A percentile compares a stretch with the other conserved stretches of the same genome.
Evolutionary conservation across 2,797 vertebrate species (phyloP).

Genomic region (Nannoperca australis): DNA sequence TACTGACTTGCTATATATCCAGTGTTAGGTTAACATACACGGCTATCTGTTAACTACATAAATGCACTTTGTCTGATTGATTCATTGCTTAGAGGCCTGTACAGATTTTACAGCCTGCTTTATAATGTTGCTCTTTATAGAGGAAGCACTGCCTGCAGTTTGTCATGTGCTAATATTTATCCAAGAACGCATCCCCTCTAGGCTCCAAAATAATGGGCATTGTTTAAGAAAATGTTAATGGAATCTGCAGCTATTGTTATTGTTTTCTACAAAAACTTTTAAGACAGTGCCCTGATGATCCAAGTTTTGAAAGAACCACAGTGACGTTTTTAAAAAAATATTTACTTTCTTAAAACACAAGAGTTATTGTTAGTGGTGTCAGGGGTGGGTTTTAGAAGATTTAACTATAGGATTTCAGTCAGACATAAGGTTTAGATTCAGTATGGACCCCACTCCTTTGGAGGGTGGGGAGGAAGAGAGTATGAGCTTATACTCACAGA

Average conservation of each 20-base stretch:
- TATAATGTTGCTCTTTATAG: conserved; percentile 49
- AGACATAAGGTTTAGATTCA: conserved; percentile 34
- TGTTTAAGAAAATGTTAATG: conserved; percentile 49
- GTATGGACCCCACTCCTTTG: neutral
- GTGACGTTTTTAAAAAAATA: conserved; percentile 28
- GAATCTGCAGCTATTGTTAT: conserved; percentile 53
- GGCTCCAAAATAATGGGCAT: conserved; percentile 50
- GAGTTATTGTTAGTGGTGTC: conserved; percentile 33
- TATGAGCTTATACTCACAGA: neutral
- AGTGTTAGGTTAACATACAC: conserved; percentile 14
- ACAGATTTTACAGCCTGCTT: conserved; percentile 22
- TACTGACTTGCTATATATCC: neutral
- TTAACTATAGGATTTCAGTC: conserved; percentile 26
- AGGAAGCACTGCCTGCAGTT: conserved; percentile 47
- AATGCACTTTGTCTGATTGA: neutral
- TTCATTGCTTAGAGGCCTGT: conserved; percentile 12
- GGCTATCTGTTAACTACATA: neutral
- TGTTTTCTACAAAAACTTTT: conserved; percentile 40
- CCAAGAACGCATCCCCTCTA: conserved; percentile 41
- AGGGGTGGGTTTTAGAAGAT: conserved; percentile 26
- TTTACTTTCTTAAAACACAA: conserved; percentile 22
- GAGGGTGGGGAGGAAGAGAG: neutral
- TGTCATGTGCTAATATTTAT: conserved; percentile 76
- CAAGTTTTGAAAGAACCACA: conserved; percentile 32
- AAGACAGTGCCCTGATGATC: conserved; percentile 44